phyloP scores from a whole-genome alignment of 2,113 vertebrate genomes.

The Myotis davidii region DNA sequence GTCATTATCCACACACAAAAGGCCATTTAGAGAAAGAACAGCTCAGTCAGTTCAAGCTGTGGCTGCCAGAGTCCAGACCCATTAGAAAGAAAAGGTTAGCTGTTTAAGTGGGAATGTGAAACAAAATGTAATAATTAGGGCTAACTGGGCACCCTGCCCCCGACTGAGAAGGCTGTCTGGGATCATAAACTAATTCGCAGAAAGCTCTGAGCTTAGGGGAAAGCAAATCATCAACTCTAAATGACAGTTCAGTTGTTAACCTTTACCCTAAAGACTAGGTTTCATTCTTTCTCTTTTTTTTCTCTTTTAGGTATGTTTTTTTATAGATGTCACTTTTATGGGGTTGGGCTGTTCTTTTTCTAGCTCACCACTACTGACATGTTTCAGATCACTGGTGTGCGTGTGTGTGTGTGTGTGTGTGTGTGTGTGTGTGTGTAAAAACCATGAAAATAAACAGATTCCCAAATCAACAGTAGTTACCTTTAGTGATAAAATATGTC shows the following conservation, averaged over 20 bases:
- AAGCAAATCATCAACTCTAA: constrained; percentile 68
- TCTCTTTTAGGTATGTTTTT: constrained; percentile 32
- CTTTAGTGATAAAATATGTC: neutral
- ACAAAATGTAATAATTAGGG: constrained; percentile 73
- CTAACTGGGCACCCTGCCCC: constrained; percentile 41
- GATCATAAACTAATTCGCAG: constrained; percentile 65
- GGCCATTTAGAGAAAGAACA: constrained; percentile 75
- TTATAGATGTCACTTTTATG: constrained; percentile 51
- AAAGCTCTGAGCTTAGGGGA: constrained; percentile 54
- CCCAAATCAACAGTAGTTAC: neutral
- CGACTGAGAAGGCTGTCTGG: constrained; percentile 17
- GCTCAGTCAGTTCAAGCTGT: constrained; percentile 67
- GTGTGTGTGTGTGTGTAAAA: neutral
- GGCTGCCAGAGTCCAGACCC: constrained; percentile 68
- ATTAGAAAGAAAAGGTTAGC: constrained; percentile 71
- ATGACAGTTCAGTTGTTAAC: constrained; percentile 68
- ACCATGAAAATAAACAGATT: neutral
- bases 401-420: neutral
- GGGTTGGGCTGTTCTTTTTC: constrained; percentile 27
- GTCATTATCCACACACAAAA: constrained; percentile 77
- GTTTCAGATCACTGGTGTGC: neutral
- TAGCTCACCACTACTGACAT: neutral
- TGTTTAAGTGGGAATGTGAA: constrained; percentile 76
- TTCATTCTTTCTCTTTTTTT: constrained; percentile 10
- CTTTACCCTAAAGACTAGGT: constrained; percentile 54